These are phyloP conservation scores for Actinostola sp. DNA, from an alignment of 92 coral and sea anemone genomes.

Conservation along the genomic window DNA sequence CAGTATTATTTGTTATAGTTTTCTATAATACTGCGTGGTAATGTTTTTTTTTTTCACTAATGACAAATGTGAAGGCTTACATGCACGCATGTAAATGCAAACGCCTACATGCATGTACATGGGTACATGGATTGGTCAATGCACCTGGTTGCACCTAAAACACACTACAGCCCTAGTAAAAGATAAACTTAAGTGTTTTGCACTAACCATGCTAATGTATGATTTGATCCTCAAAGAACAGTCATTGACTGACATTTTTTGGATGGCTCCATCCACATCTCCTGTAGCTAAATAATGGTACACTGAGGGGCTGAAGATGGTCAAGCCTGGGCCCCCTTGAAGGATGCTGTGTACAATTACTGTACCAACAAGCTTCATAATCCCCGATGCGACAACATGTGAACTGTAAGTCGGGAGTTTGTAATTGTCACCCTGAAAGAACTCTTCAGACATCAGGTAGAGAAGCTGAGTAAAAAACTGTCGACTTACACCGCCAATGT, in stretches of 20 bases:
- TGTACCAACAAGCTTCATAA: constrained; percentile 32
- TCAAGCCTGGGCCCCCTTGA: constrained; percentile 63
- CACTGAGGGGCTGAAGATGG: constrained; percentile 52
- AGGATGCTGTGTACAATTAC: no score
- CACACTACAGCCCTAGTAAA: no score
- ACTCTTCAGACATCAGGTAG: constrained; percentile 12
- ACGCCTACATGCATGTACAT: no score
- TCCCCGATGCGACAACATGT: constrained; percentile 31
- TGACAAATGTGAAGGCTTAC: no score
- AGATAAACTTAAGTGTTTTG: neutral
- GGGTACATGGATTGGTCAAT: no score
- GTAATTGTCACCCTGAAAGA: constrained; percentile 26
- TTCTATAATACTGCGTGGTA: no score
- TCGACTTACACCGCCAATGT: constrained; percentile 41
- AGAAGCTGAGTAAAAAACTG: constrained; percentile 41
- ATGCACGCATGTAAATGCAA: no score
- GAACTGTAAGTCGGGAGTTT: constrained; percentile 41
- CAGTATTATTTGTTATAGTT: no score
- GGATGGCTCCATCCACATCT: constrained; percentile 32
- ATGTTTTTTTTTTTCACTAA: no score
- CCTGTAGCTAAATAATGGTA: constrained; percentile 64
- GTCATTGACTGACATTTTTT: constrained; percentile 29
- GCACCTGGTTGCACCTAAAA: no score
- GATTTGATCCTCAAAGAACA: constrained; percentile 26
- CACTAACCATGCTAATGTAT: constrained; percentile 26